phyloP scores from a whole-genome alignment of 1,140 invertebrate genomes.

The Maniola jurtina region DNA sequence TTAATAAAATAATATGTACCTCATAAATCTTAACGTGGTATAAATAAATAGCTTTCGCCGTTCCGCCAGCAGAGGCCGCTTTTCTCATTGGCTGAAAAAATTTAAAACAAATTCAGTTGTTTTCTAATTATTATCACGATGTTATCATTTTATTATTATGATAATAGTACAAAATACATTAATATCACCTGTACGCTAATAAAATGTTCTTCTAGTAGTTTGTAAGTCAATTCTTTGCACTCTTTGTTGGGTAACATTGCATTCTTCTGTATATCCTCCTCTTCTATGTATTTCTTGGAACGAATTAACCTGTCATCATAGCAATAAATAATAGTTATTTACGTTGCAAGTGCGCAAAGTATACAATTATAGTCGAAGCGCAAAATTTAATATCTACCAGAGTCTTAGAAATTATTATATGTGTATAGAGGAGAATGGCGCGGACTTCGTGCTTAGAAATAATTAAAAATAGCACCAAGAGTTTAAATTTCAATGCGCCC shows the following conservation, averaged over 20 bases:
- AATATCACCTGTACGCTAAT: constrained; percentile 82
- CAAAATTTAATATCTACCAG: too few species aligned
- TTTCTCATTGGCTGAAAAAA: constrained; percentile 81
- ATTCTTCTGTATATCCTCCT: constrained; percentile 92
- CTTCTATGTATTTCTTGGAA: constrained; percentile 88
- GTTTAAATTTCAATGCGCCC: background rate
- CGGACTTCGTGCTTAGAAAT: too few species aligned
- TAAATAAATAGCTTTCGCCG: constrained; percentile 85
- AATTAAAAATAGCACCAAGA: constrained; percentile 21
- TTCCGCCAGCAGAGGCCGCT: constrained; percentile 76
- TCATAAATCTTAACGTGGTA: constrained; percentile 86
- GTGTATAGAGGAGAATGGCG: too few species aligned
- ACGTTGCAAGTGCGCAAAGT: too few species aligned
- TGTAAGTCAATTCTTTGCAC: constrained; percentile 90
- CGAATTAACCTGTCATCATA: constrained; percentile 83
- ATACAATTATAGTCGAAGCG: too few species aligned
- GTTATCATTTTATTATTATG: too few species aligned
- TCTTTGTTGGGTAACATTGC: constrained; percentile 95
- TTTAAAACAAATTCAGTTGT: constrained; percentile 12
- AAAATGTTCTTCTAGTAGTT: constrained; percentile 90
- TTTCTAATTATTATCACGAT: background rate
- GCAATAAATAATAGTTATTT: constrained; percentile 8
- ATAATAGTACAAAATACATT: background rate
- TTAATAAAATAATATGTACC: constrained; percentile 64
- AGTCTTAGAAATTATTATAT: too few species aligned